Conservation (phyloP, 2,888 invertebrate species). For the Trissolcus japonicus region DNA sequence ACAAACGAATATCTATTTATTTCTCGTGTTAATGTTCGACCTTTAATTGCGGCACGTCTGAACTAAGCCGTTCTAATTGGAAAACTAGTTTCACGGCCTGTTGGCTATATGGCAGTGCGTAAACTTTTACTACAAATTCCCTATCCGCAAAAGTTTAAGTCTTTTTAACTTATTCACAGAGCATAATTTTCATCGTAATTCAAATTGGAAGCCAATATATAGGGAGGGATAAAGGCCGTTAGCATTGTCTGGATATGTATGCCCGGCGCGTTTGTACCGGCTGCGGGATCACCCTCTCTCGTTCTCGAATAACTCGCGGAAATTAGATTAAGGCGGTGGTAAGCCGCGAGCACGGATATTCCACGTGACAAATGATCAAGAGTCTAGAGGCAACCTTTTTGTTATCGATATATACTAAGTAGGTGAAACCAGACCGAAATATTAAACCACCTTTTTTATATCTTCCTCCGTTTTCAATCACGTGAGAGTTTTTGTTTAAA, state of each 20-base stretch:
- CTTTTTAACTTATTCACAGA: conserved; percentile 23
- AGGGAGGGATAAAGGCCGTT: conserved; percentile 19
- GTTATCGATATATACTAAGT: conserved; percentile 34
- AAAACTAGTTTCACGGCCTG: conserved; percentile 30
- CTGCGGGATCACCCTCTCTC: conserved; percentile 45
- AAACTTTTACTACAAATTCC: conserved; percentile 24
- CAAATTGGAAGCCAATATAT: conserved; percentile 37
- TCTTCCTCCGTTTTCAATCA: not conserved
- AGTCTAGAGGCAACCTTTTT: conserved; percentile 31
- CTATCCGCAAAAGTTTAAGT: conserved; percentile 9
- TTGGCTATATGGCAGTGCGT: conserved; percentile 5
- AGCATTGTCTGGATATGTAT: conserved; percentile 46
- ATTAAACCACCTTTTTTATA: not conserved
- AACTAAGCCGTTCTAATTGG: conserved; percentile 20
- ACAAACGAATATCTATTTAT: conserved; percentile 1
- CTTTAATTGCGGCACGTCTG: conserved; percentile 17
- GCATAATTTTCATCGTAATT: conserved; percentile 46
- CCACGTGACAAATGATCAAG: conserved; percentile 65
- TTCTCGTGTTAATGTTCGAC: conserved; percentile 15
- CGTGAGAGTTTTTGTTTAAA: not conserved
- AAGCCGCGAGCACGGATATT: conserved; percentile 62
- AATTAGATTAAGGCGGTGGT: conserved; percentile 67
- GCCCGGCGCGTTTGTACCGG: conserved; percentile 35
- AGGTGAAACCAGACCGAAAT: conserved; percentile 8
- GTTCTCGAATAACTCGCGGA: conserved; percentile 57